Conservation (phyloP, 2,797 vertebrate species). For the Semotilus atromaculatus region DNA sequence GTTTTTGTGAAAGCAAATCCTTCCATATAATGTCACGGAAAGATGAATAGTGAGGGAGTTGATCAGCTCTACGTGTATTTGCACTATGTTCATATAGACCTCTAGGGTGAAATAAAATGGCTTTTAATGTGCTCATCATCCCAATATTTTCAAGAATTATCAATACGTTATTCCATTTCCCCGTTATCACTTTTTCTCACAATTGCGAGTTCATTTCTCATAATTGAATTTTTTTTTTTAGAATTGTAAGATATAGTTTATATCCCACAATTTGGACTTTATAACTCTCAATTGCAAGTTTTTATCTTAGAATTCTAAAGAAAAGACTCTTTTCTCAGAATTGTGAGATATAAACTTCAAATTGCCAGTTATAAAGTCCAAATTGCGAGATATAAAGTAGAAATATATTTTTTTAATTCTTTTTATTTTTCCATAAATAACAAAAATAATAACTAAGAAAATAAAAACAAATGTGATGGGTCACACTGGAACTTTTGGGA, state of each 20-base stretch:
- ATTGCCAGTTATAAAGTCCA: no score
- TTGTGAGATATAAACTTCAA: no score
- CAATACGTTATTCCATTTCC: neutral
- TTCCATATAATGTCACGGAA: neutral
- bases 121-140: neutral
- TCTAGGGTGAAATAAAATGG: neutral
- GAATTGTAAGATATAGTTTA: no score
- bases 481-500: neutral
- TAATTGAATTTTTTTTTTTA: no score
- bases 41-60: neutral
- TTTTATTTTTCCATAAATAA: neutral
- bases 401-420: neutral
- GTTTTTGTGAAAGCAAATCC: constrained; percentile 1
- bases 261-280: no score
- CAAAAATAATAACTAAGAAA: no score
- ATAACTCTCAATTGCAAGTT: no score
- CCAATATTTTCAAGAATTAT: neutral
- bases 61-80: neutral
- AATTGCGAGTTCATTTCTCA: neutral
- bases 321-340: no score
- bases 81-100: neutral
- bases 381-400: neutral
- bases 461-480: no score
- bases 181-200: neutral
- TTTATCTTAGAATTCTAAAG: no score